Base-by-base conservation (phyloP, 1,140 invertebrate species). In the Pseudomyrmex concolor region DNA sequence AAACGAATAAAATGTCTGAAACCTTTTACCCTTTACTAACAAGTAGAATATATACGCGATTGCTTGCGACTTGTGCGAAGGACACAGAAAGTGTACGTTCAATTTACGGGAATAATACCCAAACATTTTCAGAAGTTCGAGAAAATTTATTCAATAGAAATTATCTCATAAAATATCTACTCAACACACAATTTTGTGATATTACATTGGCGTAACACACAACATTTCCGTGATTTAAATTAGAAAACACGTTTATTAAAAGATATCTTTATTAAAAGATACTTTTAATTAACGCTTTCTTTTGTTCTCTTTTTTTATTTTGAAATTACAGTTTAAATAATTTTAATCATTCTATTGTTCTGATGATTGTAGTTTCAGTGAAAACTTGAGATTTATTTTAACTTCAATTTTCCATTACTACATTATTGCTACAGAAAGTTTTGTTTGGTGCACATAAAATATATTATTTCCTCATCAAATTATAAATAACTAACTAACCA, bases 1-100 rank as follows among this genome's bases (percentile, higher is more conserved):
- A 70, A n/a, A n/a, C 22, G 22, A 80, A 70, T 70, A 68, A 78
- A 68, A 57, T 70, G 64, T 78, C 15, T 68, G 15, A 59, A 71
- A 80, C 54, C 54, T 80, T 80, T 70, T 80, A 76, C 45, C 72
- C 22, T 76, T 76, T 54, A 80, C 22, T 15, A 80, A 70, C 54
- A 70, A 48, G n/a, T 13, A 17, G 9, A 22, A 45, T 67, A 34
- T 34, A 51, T 70, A 70, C 15, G 34, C 15, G 34, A 55, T 55
- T 51, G 0, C 43, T 51, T 34, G 48, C 54, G 55, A 25, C 19
- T 78, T 70, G 54, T 70, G 43, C 64, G 54, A 80, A 70, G 13
- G 0, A 25, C 19, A 54, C 13, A 57, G 51, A 57, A 78, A 68
- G 19, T 68, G 34, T 70, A 48, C 13, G 59, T 78, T 68, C 7